These are phyloP conservation scores for Rhynchophorus ferrugineus DNA, from an alignment of 1,140 invertebrate genomes.

Conservation along the genomic window DNA sequence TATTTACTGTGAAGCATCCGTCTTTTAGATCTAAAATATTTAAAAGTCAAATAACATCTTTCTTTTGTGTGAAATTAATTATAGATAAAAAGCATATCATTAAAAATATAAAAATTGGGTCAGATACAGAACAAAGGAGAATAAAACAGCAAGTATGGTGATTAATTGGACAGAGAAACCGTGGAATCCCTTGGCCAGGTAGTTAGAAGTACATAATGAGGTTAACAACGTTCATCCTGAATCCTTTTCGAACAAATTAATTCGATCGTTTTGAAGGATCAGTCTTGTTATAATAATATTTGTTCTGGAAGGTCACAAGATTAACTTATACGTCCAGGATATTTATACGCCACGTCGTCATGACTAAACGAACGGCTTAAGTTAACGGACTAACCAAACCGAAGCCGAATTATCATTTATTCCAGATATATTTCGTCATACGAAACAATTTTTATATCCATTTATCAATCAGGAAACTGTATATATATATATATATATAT, in stretches of 20 bases:
- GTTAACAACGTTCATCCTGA: conserved; percentile 12
- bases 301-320: conserved; percentile 17
- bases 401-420: not conserved
- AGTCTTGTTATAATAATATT: conserved; percentile 25
- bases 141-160: too few relatives aligned
- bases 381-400: not conserved
- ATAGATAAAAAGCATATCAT: too few relatives aligned
- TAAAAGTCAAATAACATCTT: too few relatives aligned
- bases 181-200: not conserved
- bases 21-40: too few relatives aligned
- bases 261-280: conserved; percentile 23
- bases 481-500: too few relatives aligned
- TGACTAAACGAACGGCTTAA: conserved; percentile 21
- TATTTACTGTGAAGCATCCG: conserved; percentile 4
- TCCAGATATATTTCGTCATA: not conserved
- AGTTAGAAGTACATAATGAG: conserved; percentile 9
- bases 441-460: not conserved
- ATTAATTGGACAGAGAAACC: not conserved
- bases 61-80: too few relatives aligned
- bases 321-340: conserved; percentile 23
- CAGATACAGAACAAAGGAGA: too few relatives aligned
- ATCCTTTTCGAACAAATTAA: conserved; percentile 15
- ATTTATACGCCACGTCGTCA: conserved; percentile 19
- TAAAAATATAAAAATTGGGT: too few relatives aligned
- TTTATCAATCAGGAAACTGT: too few relatives aligned